Percentiles rank a stretch among this genome's conserved stretches.
These are phyloP conservation scores for Drosophila nigromelanica DNA, from an alignment of 1,140 invertebrate species.

Conservation along the genomic window DNA sequence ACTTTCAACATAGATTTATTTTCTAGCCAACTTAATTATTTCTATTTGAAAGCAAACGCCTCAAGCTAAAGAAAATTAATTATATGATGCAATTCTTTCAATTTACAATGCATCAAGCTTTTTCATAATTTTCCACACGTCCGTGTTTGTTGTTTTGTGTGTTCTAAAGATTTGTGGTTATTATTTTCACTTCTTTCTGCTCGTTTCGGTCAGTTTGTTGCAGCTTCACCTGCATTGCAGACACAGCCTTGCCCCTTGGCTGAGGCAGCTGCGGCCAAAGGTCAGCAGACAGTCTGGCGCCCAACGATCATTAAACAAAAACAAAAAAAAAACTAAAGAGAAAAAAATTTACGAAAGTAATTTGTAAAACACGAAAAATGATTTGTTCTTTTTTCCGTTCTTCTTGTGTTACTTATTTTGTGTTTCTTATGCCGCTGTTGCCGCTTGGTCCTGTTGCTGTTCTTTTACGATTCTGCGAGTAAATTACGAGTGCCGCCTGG, in stretches of 20 bases:
- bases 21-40: no score
- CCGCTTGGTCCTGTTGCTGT: constrained; percentile 39
- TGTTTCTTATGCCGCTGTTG: constrained; percentile 1
- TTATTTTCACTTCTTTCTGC: background rate
- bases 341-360: constrained; percentile 64
- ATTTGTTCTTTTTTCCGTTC: constrained; percentile 54
- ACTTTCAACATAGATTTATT: no score
- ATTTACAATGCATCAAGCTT: background rate
- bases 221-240: constrained; percentile 29
- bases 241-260: constrained; percentile 34
- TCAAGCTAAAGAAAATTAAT: no score
- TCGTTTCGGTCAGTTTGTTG: background rate
- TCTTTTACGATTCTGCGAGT: constrained; percentile 68
- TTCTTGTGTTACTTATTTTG: constrained; percentile 3
- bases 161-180: background rate
- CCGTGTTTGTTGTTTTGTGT: background rate
- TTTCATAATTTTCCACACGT: background rate
- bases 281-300: constrained; percentile 75
- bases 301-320: constrained; percentile 65
- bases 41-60: no score
- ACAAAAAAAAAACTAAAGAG: background rate
- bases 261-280: constrained; percentile 51
- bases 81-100: background rate
- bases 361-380: constrained; percentile 76
- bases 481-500: constrained; percentile 59